These are phyloP conservation scores for Leptinotarsa juncta DNA, from an alignment of 2,888 invertebrate species.

Conservation along the genomic window DNA sequence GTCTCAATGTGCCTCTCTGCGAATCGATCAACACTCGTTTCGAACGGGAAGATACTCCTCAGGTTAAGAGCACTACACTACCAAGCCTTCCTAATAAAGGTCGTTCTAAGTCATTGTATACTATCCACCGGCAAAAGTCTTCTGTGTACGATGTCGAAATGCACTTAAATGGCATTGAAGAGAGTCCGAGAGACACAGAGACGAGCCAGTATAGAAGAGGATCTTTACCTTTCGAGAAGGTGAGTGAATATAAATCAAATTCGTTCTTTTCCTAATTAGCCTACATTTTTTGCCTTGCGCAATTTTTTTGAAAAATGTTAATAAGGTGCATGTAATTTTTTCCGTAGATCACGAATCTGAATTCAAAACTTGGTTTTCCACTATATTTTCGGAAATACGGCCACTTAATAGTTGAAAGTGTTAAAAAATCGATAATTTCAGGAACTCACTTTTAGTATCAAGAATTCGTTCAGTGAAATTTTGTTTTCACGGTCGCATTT, in stretches of 20 bases:
- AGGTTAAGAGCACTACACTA: slow-evolving; percentile 45
- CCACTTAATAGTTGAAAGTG: too few species aligned
- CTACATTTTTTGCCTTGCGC: too few species aligned
- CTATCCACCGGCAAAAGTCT: slow-evolving; percentile 51
- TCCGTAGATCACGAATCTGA: too few species aligned
- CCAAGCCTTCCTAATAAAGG: slow-evolving; percentile 42
- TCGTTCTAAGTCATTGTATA: slow-evolving; percentile 58
- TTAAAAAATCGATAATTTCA: too few species aligned
- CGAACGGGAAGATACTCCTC: slow-evolving; percentile 52
- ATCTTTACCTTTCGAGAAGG: slow-evolving; percentile 60
- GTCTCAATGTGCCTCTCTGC: slow-evolving; percentile 56
- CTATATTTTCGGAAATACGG: too few species aligned
- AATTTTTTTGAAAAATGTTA: too few species aligned
- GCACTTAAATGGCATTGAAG: slow-evolving; percentile 61
- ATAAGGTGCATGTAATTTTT: too few species aligned
- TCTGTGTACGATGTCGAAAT: slow-evolving; percentile 47
- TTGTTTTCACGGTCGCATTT: too few species aligned
- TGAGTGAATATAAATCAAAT: slow-evolving; percentile 33
- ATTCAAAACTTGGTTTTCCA: too few species aligned
- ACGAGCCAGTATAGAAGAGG: slow-evolving; percentile 51
- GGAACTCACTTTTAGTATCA: too few species aligned
- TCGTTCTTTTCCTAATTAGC: too few species aligned
- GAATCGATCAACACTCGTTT: slow-evolving; percentile 27
- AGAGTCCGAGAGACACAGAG: slow-evolving; percentile 53
- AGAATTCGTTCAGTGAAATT: too few species aligned